Conservation (phyloP, 2,113 vertebrate species). For the Clarias batrachus region DNA sequence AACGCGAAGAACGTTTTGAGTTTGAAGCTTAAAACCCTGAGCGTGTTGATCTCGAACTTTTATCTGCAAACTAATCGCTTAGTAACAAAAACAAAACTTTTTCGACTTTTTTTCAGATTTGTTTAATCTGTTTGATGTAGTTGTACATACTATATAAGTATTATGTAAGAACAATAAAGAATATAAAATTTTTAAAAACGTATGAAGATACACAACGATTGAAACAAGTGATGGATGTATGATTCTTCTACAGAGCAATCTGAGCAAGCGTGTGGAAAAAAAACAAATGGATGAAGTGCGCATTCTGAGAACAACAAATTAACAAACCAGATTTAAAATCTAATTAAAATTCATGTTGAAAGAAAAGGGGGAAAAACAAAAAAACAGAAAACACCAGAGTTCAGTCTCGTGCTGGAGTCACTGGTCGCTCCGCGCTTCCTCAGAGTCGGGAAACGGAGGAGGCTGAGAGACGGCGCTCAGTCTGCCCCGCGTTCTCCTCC, state of each 20-base stretch:
- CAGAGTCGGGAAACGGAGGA: slow-evolving; percentile 32
- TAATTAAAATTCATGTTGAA: neutral
- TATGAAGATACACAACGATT: neutral
- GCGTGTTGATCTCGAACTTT: neutral
- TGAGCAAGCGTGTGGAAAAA: neutral
- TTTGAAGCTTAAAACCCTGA: neutral
- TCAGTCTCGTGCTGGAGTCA: neutral
- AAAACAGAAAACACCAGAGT: neutral
- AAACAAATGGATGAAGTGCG: neutral
- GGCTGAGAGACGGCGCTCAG: slow-evolving; percentile 19
- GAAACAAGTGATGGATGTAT: neutral
- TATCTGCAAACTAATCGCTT: neutral
- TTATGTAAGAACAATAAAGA: neutral
- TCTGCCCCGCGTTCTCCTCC: slow-evolving; percentile 49
- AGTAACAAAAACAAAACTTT: neutral
- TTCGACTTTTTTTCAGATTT: neutral
- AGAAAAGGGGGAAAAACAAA: neutral
- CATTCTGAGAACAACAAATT: neutral
- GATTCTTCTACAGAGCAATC: neutral
- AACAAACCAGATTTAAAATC: neutral
- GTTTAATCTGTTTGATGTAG: slow-evolving; percentile 6
- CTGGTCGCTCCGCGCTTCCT: neutral
- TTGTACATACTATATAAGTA: neutral
- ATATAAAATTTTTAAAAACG: neutral
- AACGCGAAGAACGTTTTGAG: neutral